Evolutionary conservation across 2,797 vertebrate genomes (phyloP), one percentile per base, ranked within the genome.

Genomic region (Siniperca scherzeri): DNA sequence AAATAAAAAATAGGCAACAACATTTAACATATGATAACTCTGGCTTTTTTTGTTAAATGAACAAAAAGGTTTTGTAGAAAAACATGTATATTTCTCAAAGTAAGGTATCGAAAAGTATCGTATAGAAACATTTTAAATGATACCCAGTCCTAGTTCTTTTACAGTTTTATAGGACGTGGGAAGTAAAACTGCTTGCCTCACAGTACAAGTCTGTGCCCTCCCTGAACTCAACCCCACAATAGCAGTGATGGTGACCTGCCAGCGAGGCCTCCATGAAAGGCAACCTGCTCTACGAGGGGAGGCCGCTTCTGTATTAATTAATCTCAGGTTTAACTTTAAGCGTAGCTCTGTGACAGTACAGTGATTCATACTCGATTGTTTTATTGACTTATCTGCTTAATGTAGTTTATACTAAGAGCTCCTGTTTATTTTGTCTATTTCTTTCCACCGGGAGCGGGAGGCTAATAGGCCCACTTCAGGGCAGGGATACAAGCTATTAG

Each of bases 401-500:
- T 87, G 53, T 83, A 78, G 81, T 90, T 91, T 82, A 84, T 70
- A 88, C 59, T 12, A 67, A 80, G 48, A 67, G 72, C 73, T 84
- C 19, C 71, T 64, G 84, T 88, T 90, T 90, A 74, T 85, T 74
- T 78, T 67, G 52, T 75, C 55, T 55, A 25, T 52, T 52, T 56
- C 57, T 80, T 76, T 60, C 12, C 27, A 17, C 30, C n/a, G n/a
- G 44, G 38, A 52, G 27, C 50, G 14, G 72, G 21, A 52, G 57
- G 79, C 44, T 75, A 62, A 82, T 42, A 68, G 52, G 57, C 70
- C 64, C 81, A 86, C 88, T 93, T 86, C 87, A 87, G 85, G 81
- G 81, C 86, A 87, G 56, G 79, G 85, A 91, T 91, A 82, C 84
- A 78, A 86, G 76, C 88, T 72, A 80, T 90, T 91, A 88, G 77